phyloP scores from a whole-genome alignment of 2,113 vertebrate species.

The Okapia johnstoni region DNA sequence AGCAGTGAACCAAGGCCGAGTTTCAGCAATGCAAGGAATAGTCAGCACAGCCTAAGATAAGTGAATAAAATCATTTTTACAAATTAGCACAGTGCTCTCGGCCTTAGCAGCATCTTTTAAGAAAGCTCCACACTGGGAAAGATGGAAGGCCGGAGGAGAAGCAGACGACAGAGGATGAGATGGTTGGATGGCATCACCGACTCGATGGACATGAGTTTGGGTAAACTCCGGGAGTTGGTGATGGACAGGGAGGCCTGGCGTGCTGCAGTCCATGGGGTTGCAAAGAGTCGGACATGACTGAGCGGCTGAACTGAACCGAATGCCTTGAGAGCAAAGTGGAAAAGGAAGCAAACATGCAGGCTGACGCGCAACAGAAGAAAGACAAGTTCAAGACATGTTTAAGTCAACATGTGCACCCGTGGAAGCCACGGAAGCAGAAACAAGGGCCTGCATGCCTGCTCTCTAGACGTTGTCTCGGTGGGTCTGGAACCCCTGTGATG shows the following conservation, averaged over 20 bases:
- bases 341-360: not conserved
- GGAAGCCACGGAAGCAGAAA: not conserved
- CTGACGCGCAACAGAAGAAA: not conserved
- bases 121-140: not conserved
- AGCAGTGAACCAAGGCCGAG: too few relatives aligned
- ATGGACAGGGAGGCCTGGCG: not conserved
- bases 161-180: not conserved
- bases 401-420: not conserved
- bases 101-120: too few relatives aligned
- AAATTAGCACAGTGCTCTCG: too few relatives aligned
- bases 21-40: too few relatives aligned
- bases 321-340: rapidly evolving
- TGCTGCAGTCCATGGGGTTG: rapidly evolving
- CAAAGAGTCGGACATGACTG: rapidly evolving
- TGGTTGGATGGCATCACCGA: not conserved
- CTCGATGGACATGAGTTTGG: not conserved
- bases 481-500: rapidly evolving
- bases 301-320: not conserved
- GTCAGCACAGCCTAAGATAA: too few relatives aligned
- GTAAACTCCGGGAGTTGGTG: not conserved
- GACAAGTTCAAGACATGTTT: not conserved
- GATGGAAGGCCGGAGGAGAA: not conserved
- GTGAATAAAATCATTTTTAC: too few relatives aligned
- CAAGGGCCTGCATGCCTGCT: not conserved
- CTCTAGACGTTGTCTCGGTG: not conserved